Evolutionary conservation across 2,113 vertebrate genomes (phyloP).

Genomic region (Phasianus colchicus): DNA sequence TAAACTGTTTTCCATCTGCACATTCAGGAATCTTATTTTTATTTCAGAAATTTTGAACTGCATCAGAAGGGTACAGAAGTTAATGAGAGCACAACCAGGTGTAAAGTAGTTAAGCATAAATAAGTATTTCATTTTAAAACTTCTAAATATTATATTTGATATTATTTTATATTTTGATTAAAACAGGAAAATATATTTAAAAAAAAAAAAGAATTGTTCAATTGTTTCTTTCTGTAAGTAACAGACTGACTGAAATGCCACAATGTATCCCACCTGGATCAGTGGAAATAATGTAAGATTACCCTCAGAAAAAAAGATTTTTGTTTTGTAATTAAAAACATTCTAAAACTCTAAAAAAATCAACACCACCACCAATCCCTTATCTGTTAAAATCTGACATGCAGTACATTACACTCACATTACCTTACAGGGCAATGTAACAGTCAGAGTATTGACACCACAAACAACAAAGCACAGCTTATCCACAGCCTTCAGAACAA

Average conservation of each 20-base stretch:
- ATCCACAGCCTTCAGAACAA: background rate
- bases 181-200: background rate
- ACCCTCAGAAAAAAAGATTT: background rate
- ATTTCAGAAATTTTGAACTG: background rate
- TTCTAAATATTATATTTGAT: background rate
- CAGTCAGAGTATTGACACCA: background rate
- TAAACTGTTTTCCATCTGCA: background rate
- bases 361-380: background rate
- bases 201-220: background rate
- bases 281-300: background rate
- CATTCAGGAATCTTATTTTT: background rate
- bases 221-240: background rate
- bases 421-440: background rate
- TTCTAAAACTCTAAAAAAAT: background rate
- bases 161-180: background rate
- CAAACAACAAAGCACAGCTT: background rate
- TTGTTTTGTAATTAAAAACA: background rate
- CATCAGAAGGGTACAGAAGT: background rate
- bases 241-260: background rate
- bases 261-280: background rate
- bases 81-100: conserved; percentile 20
- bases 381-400: accelerated
- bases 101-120: background rate
- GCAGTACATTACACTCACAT: accelerated
- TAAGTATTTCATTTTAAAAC: background rate